Base-by-base conservation (phyloP, 2,888 invertebrate genomes). In the Tanaodytes sp. region DNA sequence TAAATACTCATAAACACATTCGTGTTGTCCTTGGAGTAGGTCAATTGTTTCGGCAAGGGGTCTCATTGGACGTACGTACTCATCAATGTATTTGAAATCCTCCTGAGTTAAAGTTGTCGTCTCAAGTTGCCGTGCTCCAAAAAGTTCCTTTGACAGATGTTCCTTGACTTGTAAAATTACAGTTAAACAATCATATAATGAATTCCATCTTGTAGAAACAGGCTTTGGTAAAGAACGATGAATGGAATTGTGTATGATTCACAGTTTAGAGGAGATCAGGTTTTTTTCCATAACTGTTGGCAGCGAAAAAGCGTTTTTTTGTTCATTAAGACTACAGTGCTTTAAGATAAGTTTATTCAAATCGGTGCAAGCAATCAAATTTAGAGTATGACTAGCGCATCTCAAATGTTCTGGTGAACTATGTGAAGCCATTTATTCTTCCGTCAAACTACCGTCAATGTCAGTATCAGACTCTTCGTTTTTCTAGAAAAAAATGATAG, bases 1-100 rank as follows among this genome's bases (percentile, higher is more conserved):
- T n/a, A 43, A 43, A 23, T 43, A 43, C 8, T 27, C 43, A 27
- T 43, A 43, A 20, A 1, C 1, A 43, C 43, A 43, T 2, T 43
- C 12, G 6, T 27, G 4, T 27, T 43, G 12, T 27, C 43, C 43
- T 43, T 27, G 23, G 1, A 43, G 12, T 2, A 12, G 5, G 5
- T 43, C 23, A 6, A 43, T 43, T 3, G n/a, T 23, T 9, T 27
- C 15, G 11, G 23, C 43, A 20, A 43, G 27, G n/a, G 43, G 43
- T 14, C 27, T 43, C 43, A 43, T 43, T 27, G 9, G 5, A 8
- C 9, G 5, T 27, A 9, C 9, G 9, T 27, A 27, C 9, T 27
- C 9, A 8, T 27, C 9, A 27, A 27, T 27, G 9, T 27, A 27
- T n/a, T n/a, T 8, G 27, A 27, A 27, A 27, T 8, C 27, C 9